Evolutionary conservation across 2,797 vertebrate genomes (phyloP).

Genomic region (Hydrocynus forskahlii): DNA sequence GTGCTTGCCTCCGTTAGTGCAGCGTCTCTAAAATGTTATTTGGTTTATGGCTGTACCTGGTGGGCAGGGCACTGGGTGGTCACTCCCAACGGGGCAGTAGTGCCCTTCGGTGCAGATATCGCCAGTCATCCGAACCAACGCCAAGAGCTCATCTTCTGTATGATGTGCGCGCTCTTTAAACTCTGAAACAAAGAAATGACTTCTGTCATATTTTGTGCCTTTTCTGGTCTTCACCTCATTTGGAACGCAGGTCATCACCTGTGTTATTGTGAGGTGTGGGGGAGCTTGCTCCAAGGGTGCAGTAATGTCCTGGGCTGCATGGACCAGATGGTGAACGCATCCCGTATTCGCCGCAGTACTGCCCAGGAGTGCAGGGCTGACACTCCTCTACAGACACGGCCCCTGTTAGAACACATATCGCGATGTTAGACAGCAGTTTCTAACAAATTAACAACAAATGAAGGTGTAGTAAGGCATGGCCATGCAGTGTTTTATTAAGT

Average conservation of each 20-base stretch:
- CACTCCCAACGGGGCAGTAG: slow-evolving; percentile 80
- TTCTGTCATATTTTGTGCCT: not conserved
- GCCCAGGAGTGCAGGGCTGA: slow-evolving; percentile 79
- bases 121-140: slow-evolving; percentile 68
- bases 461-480: too few relatives aligned
- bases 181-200: slow-evolving; percentile 28
- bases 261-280: slow-evolving; percentile 70
- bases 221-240: not conserved
- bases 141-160: not conserved
- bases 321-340: slow-evolving; percentile 78
- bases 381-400: slow-evolving; percentile 76
- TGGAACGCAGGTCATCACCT: slow-evolving; percentile 50
- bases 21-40: too few relatives aligned
- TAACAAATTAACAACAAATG: not conserved
- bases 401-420: slow-evolving; percentile 61
- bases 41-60: slow-evolving; percentile 76
- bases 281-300: slow-evolving; percentile 71
- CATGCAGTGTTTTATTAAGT: too few relatives aligned
- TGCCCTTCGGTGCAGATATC: slow-evolving; percentile 80
- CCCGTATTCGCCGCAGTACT: slow-evolving; percentile 80
- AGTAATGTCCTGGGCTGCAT: slow-evolving; percentile 83
- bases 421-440: slow-evolving; percentile 1
- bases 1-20: too few relatives aligned
- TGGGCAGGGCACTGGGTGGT: slow-evolving; percentile 75
- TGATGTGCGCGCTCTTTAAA: not conserved